These are phyloP conservation scores for Hydroisotoma schaefferi DNA, from an alignment of 2,888 invertebrate species.

Conservation along the genomic window DNA sequence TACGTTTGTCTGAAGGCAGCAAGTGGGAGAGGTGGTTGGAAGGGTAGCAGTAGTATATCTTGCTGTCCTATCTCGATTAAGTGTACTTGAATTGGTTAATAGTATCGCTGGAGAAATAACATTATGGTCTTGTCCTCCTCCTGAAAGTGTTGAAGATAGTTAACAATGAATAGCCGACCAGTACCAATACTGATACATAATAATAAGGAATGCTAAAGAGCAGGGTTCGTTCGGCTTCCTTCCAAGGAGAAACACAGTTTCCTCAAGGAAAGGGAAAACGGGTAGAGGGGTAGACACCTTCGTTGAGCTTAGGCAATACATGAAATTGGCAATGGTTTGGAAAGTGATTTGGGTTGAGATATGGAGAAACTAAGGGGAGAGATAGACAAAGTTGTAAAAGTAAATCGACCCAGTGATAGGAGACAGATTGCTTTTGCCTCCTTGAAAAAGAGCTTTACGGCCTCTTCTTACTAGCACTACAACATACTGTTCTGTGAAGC, in stretches of 20 bases:
- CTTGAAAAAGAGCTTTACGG: too few relatives aligned
- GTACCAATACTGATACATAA: too few relatives aligned
- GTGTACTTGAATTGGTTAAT: conserved; percentile 33
- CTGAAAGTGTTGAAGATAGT: conserved; percentile 4
- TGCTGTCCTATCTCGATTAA: conserved; percentile 35
- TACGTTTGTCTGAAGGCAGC: conserved; percentile 47
- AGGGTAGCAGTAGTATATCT: conserved; percentile 33
- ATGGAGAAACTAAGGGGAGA: conserved; percentile 8
- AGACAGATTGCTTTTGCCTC: conserved; percentile 32
- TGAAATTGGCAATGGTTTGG: conserved; percentile 26
- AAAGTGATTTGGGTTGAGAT: conserved; percentile 26
- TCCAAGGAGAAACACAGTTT: conserved; percentile 13
- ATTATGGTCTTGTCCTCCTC: conserved; percentile 36
- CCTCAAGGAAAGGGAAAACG: conserved; percentile 19
- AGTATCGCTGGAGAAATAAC: conserved; percentile 37
- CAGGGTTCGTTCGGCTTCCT: not conserved
- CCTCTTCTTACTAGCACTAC: too few relatives aligned
- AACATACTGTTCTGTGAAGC: too few relatives aligned
- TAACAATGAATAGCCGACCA: not conserved
- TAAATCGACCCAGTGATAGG: conserved; percentile 37
- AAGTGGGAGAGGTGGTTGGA: conserved; percentile 35
- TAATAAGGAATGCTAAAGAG: not conserved
- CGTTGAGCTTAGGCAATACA: too few relatives aligned
- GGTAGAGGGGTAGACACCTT: conserved; percentile 16
- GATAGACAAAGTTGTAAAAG: conserved; percentile 27